Base-by-base conservation (phyloP, 2,797 vertebrate genomes). In the Rhincodon typus region DNA sequence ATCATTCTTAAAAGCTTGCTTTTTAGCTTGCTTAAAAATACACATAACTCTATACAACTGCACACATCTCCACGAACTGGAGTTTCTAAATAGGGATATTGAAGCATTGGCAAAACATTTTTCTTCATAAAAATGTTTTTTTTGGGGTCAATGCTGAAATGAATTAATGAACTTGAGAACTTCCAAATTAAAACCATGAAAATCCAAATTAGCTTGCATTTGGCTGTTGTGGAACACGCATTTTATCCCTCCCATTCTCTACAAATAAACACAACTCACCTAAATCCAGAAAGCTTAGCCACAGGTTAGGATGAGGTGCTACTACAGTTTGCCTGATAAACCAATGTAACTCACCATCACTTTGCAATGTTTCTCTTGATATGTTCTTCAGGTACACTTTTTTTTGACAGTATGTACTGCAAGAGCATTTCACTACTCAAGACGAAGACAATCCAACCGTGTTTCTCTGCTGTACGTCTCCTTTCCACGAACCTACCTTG, bases 251-350 rank as follows among this genome's bases (percentile, higher is more conserved):
- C 82, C 38, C 82, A 84, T 8, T 46, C 4, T 6, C 4, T 84
- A 19, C 3, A 42, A 1, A 23, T 19, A 46, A 6, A 46, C 21
- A 46, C 25, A 4, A 69, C 66, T 93, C 42, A 93, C 1, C 34
- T 38, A 69, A 42, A 25, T 23, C n/a, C n/a, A 96, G 96, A 96
- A 93, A 93, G n/a, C 0, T 67, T 42, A 93, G 21, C 3, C 62
- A n/a, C 50, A 93, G n/a, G n/a, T 38, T 25, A 7, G 2, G n/a
- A 93, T 38, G n/a, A 62, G 15, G 17, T 90, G 66, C 38, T 93
- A n/a, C 90, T 30, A 69, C 27, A 17, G 46, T 27, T 69, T 25
- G 53, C 46, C 34, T 27, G 62, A 53, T 77, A 50, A 25, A 94
- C 25, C 34, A 21, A 72, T 15, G 38, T 12, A n/a, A n/a, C 46